phyloP scores from a whole-genome alignment of 2,797 vertebrate species.

The Sebastolobus altivelis region DNA sequence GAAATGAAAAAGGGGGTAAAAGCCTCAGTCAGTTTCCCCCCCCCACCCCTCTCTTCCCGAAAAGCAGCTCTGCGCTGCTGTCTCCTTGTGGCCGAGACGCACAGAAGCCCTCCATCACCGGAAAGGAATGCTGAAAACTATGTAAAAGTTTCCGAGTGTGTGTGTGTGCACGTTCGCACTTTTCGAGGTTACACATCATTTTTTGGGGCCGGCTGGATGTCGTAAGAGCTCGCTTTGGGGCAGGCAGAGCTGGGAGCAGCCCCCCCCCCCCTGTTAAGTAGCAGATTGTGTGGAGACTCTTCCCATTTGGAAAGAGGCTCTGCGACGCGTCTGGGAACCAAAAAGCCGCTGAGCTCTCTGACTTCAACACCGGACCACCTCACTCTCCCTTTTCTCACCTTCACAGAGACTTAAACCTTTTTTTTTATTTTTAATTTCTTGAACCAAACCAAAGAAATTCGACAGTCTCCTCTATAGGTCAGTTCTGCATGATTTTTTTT shows the following conservation, averaged over 20 bases:
- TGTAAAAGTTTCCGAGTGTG: constrained; percentile 92
- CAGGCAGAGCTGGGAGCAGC: constrained; percentile 88
- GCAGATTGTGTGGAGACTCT: constrained; percentile 87
- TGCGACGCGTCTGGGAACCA: constrained; percentile 80
- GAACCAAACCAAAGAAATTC: constrained; percentile 27
- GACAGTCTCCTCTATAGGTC: constrained; percentile 49
- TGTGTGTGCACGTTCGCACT: constrained; percentile 46
- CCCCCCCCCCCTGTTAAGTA: constrained; percentile 96
- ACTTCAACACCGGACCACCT: constrained; percentile 58
- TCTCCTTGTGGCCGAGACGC: constrained; percentile 49
- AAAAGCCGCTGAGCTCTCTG: constrained; percentile 54
- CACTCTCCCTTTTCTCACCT: constrained; percentile 44
- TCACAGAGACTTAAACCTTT: constrained; percentile 58
- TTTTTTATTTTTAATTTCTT: constrained; percentile 6
- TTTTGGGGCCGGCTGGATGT: constrained; percentile 86
- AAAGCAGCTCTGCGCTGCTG: constrained; percentile 36
- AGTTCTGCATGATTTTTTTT: constrained; percentile 53
- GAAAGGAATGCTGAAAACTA: constrained; percentile 92
- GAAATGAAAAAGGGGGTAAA: constrained; percentile 24
- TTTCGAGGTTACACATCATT: constrained; percentile 85
- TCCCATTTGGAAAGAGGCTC: constrained; percentile 90
- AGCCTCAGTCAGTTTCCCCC: constrained; percentile 4
- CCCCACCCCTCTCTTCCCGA: constrained; percentile 22
- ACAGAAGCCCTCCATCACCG: constrained; percentile 83
- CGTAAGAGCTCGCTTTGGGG: constrained; percentile 89